Base-by-base conservation (phyloP, 2,113 vertebrate species). In the Spizaetus ornatus region DNA sequence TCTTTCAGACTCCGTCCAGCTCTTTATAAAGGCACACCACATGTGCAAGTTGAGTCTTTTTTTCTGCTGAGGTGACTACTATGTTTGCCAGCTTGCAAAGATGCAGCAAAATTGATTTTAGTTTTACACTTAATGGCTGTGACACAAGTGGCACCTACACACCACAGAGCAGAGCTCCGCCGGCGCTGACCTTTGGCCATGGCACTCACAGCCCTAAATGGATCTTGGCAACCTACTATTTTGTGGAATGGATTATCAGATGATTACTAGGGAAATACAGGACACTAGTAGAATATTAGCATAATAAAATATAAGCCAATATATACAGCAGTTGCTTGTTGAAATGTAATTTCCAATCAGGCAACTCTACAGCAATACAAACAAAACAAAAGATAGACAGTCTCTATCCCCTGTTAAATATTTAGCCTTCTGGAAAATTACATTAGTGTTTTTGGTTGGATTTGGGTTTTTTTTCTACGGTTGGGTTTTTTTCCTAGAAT, bases 281-380 rank as follows among this genome's bases (percentile, higher is more conserved):
- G 36, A 63, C 40, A 32, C 61, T 45, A 94, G 42, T 62, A 80
- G 74, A 96, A 73, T 92, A 84, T 86, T 58, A 73, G 23, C 83
- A 85, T 89, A 93, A 87, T 82, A 95, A 94, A 92, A 86, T 48
- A 89, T 38, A 89, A 77, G 74, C 62, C 74, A 96, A 76, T 91
- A 94, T 93, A 84, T 76, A 82, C 45, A 95, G n/a, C 23, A 87
- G 43, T 84, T 89, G 16, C 81, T 76, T 21, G 52, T 56, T 73
- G 66, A 95, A 97, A 89, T 85, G 15, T 16, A 47, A 82, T 87
- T 96, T 94, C 80, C 63, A 89, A n/a, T 85, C 45, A 91, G 70
- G 47, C 34, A 92, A 69, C 32, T 72, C 45, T 38, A 85, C 13
- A 61, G 31, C 40, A 56, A 52, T 32, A 66, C 21, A 65, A 91